Evolutionary conservation across 2,888 invertebrate genomes (phyloP).

Genomic region (Tuta absoluta): DNA sequence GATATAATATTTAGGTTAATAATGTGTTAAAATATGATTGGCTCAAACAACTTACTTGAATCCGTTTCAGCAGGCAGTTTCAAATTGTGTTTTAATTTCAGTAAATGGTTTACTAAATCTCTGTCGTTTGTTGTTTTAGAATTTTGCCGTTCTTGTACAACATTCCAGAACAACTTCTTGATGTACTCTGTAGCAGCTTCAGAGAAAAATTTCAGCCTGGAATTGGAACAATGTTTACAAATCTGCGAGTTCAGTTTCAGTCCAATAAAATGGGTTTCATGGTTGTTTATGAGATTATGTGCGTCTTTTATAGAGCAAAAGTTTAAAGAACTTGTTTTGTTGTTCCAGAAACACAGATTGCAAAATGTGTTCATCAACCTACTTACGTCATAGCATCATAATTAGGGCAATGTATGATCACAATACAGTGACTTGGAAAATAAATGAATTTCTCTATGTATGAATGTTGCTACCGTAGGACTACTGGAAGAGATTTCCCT

Average conservation of each 20-base stretch:
- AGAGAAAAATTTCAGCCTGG: conserved; percentile 63
- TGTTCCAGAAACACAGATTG: background rate
- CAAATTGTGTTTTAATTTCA: conserved; percentile 58
- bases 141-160: conserved; percentile 53
- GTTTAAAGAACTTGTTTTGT: background rate
- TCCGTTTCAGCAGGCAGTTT: conserved; percentile 54
- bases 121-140: conserved; percentile 44
- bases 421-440: too few relatives aligned
- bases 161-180: conserved; percentile 56
- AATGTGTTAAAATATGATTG: too few relatives aligned
- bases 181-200: conserved; percentile 55
- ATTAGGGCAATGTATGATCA: background rate
- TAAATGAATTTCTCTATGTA: too few relatives aligned
- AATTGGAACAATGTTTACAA: conserved; percentile 2
- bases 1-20: conserved; percentile 45
- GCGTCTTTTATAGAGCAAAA: background rate
- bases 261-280: background rate
- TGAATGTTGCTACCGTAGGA: too few relatives aligned
- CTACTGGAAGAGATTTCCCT: too few relatives aligned
- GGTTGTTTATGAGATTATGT: background rate
- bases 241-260: background rate
- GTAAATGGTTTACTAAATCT: conserved; percentile 62
- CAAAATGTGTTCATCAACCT: background rate
- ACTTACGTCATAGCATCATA: background rate
- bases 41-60: conserved; percentile 20